A percentile compares a stretch with the other conserved stretches of the same genome.
Conservation (phyloP, 1,140 invertebrate species). For the Drosophila nigrodunni region DNA sequence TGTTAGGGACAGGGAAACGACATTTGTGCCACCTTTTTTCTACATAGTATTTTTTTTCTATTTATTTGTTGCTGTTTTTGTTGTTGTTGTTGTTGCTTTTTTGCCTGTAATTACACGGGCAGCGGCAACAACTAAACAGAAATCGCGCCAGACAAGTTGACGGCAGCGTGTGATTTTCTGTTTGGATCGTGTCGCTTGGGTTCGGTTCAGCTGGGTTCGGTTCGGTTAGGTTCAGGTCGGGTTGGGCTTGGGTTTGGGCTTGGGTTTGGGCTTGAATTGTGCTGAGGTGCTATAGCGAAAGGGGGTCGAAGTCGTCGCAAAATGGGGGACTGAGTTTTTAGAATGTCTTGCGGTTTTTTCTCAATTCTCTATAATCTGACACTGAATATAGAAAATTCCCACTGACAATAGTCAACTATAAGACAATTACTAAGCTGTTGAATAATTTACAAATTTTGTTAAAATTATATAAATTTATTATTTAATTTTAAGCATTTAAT, state of each 20-base stretch:
- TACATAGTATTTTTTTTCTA: conserved; percentile 3
- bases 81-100: conserved; percentile 12
- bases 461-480: too few relatives aligned
- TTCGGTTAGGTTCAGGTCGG: conserved; percentile 13
- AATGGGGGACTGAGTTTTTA: conserved; percentile 24
- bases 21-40: conserved; percentile 75
- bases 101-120: conserved; percentile 78
- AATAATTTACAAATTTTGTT: background rate
- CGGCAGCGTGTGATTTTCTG: conserved; percentile 77
- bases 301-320: background rate
- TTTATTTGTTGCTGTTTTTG: conserved; percentile 1
- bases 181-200: conserved; percentile 31
- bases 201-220: conserved; percentile 5
- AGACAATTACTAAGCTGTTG: background rate
- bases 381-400: conserved; percentile 16
- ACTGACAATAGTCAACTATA: background rate
- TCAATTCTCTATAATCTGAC: conserved; percentile 16
- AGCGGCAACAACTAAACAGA: conserved; percentile 59
- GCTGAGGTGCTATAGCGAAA: background rate
- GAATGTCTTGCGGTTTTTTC: conserved; percentile 19
- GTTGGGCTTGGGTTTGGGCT: background rate
- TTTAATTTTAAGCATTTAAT: too few relatives aligned
- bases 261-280: conserved; percentile 1
- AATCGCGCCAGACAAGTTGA: conserved; percentile 80
- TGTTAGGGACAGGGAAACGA: conserved; percentile 52